Evolutionary conservation across 1,140 invertebrate species (phyloP), one percentile per base, ranked within the genome.

Genomic region (Drosophila azteca): DNA sequence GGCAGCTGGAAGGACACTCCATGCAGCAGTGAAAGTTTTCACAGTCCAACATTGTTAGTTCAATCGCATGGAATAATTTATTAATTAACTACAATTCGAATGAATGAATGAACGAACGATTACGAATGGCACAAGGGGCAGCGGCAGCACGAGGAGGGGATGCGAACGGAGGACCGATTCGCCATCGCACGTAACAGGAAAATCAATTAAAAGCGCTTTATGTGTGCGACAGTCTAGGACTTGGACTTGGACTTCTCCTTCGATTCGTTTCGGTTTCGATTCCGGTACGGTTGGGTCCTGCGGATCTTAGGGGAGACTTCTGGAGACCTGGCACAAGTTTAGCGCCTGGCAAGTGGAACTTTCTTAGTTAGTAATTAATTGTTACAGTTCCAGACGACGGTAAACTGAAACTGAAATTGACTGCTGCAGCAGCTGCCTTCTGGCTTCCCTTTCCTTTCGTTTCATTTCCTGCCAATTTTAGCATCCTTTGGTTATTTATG

Each of bases 311-410:
- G 35, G 35, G 35, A 39, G 11, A 39, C 39, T 41, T 31, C 61
- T 64, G n/a, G n/a, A n/a, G n/a, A n/a, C 22, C 58, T 61, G 67
- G 79, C 44, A 76, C 79, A 83, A 83, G 83, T 87, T 85, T 78
- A 77, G 74, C 78, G 82, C 83, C 79, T 78, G 78, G 64, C 69
- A 88, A 88, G 79, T 79, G 79, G 83, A 87, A 87, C 83, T 87
- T 87, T 82, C 75, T 87, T 87, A 87, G 83, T 87, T 87, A 88
- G 83, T 87, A 87, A 87, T 87, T 87, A 87, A 87, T 87, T 87
- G 82, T 87, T 88, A 87, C 82, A 87, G 77, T 87, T 75, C 81
- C 82, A 77, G 61, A 58, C 24, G 61, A 58, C 64, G 59, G 69
- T 62, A 68, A 39, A 31, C 39, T 48, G 48, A 31, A 31, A 43